These are phyloP conservation scores for Sternotherus odoratus DNA, from an alignment of 2,797 vertebrate genomes.

Conservation along the genomic window DNA sequence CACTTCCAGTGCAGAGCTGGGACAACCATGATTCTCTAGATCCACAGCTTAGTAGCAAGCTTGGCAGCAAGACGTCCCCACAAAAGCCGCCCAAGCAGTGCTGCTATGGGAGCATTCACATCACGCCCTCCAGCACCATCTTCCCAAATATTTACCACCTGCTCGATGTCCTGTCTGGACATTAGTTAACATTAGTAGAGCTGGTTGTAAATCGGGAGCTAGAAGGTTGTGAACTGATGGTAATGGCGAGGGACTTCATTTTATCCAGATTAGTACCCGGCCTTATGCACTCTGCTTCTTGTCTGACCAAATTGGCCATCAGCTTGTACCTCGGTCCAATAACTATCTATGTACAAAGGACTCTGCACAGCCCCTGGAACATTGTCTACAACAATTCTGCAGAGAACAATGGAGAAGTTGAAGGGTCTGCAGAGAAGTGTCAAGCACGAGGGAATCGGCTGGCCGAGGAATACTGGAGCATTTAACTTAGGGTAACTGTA, in stretches of 20 bases:
- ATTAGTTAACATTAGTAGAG: too few relatives aligned
- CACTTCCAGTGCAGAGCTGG: too few relatives aligned
- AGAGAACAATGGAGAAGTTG: neutral
- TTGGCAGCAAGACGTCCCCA: neutral
- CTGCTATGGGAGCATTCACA: neutral
- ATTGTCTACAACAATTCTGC: neutral
- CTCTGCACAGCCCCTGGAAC: neutral
- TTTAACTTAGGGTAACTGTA: neutral
- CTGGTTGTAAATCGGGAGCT: too few relatives aligned
- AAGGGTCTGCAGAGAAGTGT: neutral
- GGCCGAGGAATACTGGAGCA: neutral
- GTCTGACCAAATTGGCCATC: too few relatives aligned
- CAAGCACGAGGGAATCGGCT: neutral
- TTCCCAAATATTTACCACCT: neutral
- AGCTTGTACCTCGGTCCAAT: neutral
- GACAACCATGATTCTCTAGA: too few relatives aligned
- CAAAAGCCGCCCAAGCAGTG: neutral
- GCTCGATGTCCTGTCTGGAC: too few relatives aligned
- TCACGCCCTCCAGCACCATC: neutral
- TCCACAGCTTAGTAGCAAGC: too few relatives aligned
- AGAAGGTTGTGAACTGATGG: too few relatives aligned
- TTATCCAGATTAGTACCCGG: too few relatives aligned
- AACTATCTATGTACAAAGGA: neutral
- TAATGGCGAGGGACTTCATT: too few relatives aligned
- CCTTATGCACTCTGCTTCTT: too few relatives aligned